Conservation (phyloP, 2,113 vertebrate genomes). For the Phyllostomus hastatus region DNA sequence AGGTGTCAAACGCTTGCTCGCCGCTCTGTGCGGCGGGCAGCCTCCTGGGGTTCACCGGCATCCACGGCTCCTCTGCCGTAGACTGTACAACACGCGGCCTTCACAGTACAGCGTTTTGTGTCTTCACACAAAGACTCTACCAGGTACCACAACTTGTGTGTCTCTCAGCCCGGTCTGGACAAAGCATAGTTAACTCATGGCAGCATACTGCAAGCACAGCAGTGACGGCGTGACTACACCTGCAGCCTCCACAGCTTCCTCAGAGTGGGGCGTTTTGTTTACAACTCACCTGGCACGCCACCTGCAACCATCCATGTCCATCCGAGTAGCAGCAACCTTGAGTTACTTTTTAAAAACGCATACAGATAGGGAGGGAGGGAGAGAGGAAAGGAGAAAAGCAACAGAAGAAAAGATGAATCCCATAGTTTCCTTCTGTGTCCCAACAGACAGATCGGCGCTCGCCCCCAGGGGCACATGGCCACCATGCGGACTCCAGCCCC, state of each 20-base stretch:
- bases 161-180: not conserved
- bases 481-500: not conserved
- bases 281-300: not conserved
- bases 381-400: not conserved
- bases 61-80: not conserved
- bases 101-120: not conserved
- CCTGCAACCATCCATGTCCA: not conserved
- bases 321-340: not conserved
- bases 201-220: not conserved
- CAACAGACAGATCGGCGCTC: not conserved
- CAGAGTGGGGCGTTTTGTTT: not conserved
- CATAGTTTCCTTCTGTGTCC: not conserved
- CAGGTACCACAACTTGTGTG: not conserved
- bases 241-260: not conserved
- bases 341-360: not conserved
- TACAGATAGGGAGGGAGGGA: not conserved
- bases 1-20: not conserved
- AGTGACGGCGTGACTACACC: not conserved
- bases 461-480: accelerated
- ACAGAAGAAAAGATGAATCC: not conserved
- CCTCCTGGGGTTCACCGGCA: not conserved
- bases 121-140: not conserved
- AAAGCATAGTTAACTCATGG: not conserved
- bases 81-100: not conserved
- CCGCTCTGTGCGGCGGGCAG: not conserved